Evolutionary conservation across 1,140 invertebrate species (phyloP).

Genomic region (Lepidurus arcticus): DNA sequence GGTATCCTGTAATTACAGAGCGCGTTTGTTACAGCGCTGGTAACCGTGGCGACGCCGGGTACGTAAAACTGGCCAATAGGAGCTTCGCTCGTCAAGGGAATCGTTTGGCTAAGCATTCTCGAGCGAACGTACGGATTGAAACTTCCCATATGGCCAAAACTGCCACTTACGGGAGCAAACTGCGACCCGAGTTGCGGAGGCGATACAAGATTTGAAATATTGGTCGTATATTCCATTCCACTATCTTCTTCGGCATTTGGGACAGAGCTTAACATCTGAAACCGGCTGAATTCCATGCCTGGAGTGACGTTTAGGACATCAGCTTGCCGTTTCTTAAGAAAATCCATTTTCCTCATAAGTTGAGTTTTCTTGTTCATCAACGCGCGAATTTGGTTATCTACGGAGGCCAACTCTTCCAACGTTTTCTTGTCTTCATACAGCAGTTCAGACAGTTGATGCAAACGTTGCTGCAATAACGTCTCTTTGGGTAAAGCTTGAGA

Average conservation of each 20-base stretch:
- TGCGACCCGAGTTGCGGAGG: too few species aligned
- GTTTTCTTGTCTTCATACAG: constrained; percentile 1
- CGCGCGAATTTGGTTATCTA: neutral
- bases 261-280: neutral
- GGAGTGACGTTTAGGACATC: neutral
- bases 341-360: neutral
- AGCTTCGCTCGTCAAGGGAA: neutral
- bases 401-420: neutral
- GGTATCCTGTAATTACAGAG: too few species aligned
- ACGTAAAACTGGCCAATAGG: neutral
- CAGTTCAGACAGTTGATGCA: constrained; percentile 6
- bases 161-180: too few species aligned
- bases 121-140: neutral
- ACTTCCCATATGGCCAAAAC: neutral
- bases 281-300: neutral
- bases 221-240: neutral
- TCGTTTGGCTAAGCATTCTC: neutral
- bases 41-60: neutral
- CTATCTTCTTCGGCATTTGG: neutral
- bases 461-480: neutral
- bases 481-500: neutral
- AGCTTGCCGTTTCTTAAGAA: neutral
- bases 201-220: too few species aligned
- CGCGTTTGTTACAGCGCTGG: neutral
- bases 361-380: neutral